These are phyloP conservation scores for Puffinus mauretanicus DNA, from an alignment of 2,113 vertebrate genomes.

Conservation along the genomic window DNA sequence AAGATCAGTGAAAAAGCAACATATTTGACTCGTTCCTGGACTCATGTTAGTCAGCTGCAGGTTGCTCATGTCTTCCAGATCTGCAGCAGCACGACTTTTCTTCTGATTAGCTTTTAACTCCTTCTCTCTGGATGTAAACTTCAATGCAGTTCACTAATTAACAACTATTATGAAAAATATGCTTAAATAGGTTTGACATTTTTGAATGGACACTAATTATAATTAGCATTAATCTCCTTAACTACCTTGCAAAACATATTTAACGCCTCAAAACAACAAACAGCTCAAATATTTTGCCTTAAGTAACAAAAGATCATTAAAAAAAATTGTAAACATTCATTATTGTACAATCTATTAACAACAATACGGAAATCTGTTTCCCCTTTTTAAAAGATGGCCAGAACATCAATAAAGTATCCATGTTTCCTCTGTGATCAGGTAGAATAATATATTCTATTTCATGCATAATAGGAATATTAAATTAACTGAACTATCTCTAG, in stretches of 20 bases:
- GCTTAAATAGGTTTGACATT: constrained; percentile 75
- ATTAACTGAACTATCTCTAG: background rate
- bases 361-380: background rate
- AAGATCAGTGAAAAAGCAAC: constrained; percentile 52
- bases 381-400: background rate
- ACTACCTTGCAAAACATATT: constrained; percentile 72
- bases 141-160: constrained; percentile 67
- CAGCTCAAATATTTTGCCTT: constrained; percentile 64
- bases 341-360: background rate
- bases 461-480: background rate
- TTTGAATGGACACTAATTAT: constrained; percentile 73
- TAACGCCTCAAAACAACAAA: constrained; percentile 68
- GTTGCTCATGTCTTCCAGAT: constrained; percentile 49
- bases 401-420: background rate
- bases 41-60: constrained; percentile 13
- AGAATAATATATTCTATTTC: background rate
- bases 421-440: background rate
- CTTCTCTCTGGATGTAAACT: constrained; percentile 50
- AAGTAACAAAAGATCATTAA: constrained; percentile 63
- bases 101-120: constrained; percentile 69
- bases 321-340: background rate
- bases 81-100: constrained; percentile 73
- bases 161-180: constrained; percentile 52
- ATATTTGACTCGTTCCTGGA: background rate
- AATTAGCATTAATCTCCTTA: constrained; percentile 78